Conservation (phyloP, 2,113 vertebrate species). For the Sakesphorus luctuosus region DNA sequence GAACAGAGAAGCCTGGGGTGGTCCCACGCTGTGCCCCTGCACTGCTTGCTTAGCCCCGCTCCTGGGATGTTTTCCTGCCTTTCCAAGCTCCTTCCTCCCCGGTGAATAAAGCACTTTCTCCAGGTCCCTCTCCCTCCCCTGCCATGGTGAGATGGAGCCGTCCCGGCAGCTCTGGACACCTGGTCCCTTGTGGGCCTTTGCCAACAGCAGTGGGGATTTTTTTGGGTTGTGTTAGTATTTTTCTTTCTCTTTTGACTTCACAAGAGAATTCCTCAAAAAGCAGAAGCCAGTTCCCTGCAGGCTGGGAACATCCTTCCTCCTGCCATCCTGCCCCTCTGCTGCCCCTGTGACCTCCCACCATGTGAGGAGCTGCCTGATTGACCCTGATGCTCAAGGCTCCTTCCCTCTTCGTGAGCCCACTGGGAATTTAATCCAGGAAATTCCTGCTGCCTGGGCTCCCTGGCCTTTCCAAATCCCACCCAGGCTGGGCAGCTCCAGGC, state of each 20-base stretch:
- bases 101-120: conserved; percentile 22
- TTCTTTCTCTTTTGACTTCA: background rate
- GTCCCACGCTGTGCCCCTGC: background rate
- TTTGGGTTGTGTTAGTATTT: background rate
- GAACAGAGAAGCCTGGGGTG: background rate
- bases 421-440: background rate
- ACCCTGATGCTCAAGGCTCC: background rate
- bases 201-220: background rate
- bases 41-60: background rate
- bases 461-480: rapidly evolving
- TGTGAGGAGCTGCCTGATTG: background rate
- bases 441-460: background rate
- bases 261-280: background rate
- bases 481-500: background rate
- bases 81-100: background rate
- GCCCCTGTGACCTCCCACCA: background rate
- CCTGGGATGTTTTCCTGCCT: background rate
- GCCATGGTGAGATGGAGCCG: background rate
- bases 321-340: background rate
- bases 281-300: rapidly evolving
- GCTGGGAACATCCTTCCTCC: background rate
- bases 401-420: background rate
- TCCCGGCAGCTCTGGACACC: conserved; percentile 1
- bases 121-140: background rate
- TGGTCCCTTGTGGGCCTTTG: background rate